phyloP scores from a whole-genome alignment of 2,797 vertebrate species.

The Pseudochaenichthys georgianus region DNA sequence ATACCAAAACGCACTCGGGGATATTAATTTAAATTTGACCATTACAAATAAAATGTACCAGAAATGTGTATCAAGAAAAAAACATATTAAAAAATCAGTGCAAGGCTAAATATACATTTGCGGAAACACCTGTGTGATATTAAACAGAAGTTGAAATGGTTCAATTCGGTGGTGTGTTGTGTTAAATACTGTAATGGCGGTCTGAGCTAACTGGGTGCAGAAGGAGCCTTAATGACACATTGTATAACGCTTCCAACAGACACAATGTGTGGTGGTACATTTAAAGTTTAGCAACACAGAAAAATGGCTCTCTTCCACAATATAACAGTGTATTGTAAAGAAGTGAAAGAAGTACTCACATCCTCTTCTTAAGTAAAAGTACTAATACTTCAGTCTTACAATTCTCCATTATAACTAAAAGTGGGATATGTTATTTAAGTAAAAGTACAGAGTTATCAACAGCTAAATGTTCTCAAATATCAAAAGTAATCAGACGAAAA shows the following conservation, averaged over 20 bases:
- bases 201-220: background rate
- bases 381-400: too few species aligned
- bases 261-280: too few species aligned
- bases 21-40: background rate
- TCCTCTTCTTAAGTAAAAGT: too few species aligned
- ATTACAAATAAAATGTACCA: background rate
- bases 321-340: background rate
- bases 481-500: constrained; percentile 87
- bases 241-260: background rate
- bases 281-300: background rate
- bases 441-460: too few species aligned
- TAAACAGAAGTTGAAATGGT: constrained; percentile 15
- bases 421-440: too few species aligned
- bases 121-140: constrained; percentile 38
- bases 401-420: too few species aligned
- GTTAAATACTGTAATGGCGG: background rate
- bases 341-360: too few species aligned
- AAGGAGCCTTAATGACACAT: background rate
- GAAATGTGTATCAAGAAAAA: background rate
- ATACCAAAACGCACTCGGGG: background rate
- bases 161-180: constrained; percentile 4
- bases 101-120: background rate
- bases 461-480: too few species aligned
- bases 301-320: background rate
- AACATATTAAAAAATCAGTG: background rate